A percentile compares a stretch with the other conserved stretches of the same genome.
These are phyloP conservation scores for Emydura subglobosa DNA, from an alignment of 2,113 vertebrate species.

Conservation along the genomic window DNA sequence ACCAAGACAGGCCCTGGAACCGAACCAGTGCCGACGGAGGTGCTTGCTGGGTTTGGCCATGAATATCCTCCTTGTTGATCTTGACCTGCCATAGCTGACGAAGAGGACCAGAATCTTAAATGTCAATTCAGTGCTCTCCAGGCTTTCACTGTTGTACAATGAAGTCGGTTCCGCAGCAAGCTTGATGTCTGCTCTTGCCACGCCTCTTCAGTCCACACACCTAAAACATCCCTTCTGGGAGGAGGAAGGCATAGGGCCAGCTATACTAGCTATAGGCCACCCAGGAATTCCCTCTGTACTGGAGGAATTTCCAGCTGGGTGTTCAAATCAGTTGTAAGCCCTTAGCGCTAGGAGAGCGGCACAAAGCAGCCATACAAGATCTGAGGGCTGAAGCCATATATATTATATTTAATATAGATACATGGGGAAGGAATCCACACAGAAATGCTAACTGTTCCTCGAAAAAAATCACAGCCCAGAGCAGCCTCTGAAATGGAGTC, in stretches of 20 bases:
- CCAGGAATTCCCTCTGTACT: too few species aligned
- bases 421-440: neutral
- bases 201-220: fast-evolving
- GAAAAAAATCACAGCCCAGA: neutral
- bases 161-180: neutral
- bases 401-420: neutral
- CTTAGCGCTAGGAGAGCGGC: too few species aligned
- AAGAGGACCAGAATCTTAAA: too few species aligned
- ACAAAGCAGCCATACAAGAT: too few species aligned
- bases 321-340: too few species aligned
- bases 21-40: neutral
- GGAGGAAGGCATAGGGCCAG: neutral
- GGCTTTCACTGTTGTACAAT: neutral
- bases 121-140: neutral
- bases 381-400: too few species aligned
- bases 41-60: neutral
- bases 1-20: neutral
- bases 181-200: too few species aligned
- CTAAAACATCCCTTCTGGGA: too few species aligned
- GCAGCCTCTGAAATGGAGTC: neutral
- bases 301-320: too few species aligned
- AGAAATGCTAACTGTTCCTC: neutral
- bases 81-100: too few species aligned
- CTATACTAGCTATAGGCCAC: too few species aligned
- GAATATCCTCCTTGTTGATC: neutral